phyloP scores from a whole-genome alignment of 2,888 invertebrate species.

The Ophonus ardosiacus region DNA sequence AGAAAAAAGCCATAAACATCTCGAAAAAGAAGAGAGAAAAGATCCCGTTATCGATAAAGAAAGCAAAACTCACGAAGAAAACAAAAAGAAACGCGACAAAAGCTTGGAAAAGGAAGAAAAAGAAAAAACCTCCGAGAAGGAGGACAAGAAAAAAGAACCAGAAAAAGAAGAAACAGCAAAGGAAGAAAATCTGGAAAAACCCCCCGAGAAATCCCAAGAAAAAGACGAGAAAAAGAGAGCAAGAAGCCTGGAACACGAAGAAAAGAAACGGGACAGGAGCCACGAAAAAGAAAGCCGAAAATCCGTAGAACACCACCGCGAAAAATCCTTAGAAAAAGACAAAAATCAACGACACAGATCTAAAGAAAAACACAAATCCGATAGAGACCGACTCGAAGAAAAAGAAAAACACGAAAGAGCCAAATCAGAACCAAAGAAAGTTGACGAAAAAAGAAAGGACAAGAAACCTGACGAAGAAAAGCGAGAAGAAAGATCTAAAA shows the following conservation, averaged over 20 bases:
- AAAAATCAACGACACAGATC: background rate
- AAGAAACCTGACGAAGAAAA: background rate
- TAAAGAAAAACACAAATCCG: too few relatives aligned
- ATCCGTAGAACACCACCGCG: background rate
- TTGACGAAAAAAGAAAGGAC: background rate
- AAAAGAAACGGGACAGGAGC: background rate
- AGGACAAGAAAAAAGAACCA: background rate
- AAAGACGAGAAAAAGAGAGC: background rate
- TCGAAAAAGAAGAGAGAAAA: background rate
- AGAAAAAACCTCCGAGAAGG: background rate
- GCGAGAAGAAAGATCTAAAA: background rate
- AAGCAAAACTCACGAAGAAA: background rate
- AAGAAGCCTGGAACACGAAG: background rate
- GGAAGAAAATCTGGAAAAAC: background rate
- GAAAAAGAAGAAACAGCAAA: background rate
- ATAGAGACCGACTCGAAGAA: background rate
- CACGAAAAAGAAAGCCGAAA: background rate
- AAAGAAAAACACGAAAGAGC: slow-evolving; percentile 22
- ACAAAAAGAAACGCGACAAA: background rate
- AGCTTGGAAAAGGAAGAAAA: background rate
- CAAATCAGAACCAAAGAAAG: slow-evolving; percentile 11
- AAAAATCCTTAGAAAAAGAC: background rate
- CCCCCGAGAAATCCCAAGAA: background rate
- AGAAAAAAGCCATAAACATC: background rate
- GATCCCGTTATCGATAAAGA: background rate